A percentile compares a stretch with the other conserved stretches of the same genome.
Conservation (phyloP, 2,888 invertebrate genomes). For the Xiphydria camelus region DNA sequence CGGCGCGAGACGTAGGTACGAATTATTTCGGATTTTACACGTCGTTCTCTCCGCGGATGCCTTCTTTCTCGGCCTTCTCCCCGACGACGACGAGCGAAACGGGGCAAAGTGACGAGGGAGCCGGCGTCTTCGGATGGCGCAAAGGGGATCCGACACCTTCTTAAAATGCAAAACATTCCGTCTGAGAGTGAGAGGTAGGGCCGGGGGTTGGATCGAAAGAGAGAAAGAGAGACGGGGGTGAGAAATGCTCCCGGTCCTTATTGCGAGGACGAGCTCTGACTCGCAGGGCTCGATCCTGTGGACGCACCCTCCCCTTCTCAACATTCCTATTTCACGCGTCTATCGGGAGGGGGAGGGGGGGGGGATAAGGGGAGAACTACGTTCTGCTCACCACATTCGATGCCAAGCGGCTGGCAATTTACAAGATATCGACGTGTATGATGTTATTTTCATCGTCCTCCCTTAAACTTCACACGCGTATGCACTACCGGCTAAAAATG, state of each 20-base stretch:
- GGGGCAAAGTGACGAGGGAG: slow-evolving; percentile 10
- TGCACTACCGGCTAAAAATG: too few species aligned
- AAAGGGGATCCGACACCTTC: slow-evolving; percentile 51
- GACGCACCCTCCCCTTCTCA: neutral
- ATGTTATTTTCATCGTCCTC: too few species aligned
- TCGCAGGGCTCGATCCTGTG: slow-evolving; percentile 22
- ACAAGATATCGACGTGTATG: too few species aligned
- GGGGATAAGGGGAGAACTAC: neutral
- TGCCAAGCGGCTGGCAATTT: too few species aligned
- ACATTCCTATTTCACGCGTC: neutral
- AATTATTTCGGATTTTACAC: neutral
- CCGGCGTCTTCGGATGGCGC: slow-evolving; percentile 38
- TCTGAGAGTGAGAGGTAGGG: slow-evolving; percentile 24
- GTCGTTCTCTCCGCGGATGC: slow-evolving; percentile 3
- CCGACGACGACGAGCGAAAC: too few species aligned
- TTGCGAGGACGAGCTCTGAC: slow-evolving; percentile 38
- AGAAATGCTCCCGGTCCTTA: slow-evolving; percentile 32
- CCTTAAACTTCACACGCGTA: too few species aligned
- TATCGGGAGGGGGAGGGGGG: slow-evolving; percentile 11
- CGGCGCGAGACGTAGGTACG: too few species aligned
- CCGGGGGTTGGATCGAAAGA: slow-evolving; percentile 17
- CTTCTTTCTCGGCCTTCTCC: slow-evolving; percentile 17
- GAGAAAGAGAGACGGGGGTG: slow-evolving; percentile 17
- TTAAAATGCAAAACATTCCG: slow-evolving; percentile 56
- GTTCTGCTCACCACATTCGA: too few species aligned